Conservation (phyloP, 2,797 vertebrate genomes). For the Otus scops region DNA sequence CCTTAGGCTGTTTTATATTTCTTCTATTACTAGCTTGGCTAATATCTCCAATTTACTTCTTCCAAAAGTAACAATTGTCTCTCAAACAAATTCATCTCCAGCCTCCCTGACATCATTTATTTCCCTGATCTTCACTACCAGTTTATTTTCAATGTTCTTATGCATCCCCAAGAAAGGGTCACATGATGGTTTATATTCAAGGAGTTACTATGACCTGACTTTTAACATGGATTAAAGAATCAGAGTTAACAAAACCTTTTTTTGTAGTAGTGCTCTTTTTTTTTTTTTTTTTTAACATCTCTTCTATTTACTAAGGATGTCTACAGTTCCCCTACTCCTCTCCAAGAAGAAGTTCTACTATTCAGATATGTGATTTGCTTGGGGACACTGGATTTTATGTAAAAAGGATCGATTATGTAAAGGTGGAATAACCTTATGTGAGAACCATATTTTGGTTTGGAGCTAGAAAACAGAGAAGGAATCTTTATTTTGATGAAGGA, state of each 20-base stretch:
- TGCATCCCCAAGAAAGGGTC: neutral
- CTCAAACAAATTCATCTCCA: constrained; percentile 10
- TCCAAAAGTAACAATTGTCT: constrained; percentile 19
- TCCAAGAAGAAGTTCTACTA: neutral
- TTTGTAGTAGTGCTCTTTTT: neutral
- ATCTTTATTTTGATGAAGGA: neutral
- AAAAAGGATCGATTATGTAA: neutral
- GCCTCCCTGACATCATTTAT: neutral
- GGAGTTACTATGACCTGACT: neutral
- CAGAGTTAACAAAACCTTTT: neutral
- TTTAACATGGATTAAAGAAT: neutral
- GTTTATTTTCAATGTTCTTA: neutral
- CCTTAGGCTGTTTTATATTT: neutral
- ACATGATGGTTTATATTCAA: neutral
- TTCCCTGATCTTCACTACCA: neutral
- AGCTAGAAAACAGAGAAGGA: neutral
- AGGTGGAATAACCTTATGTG: neutral
- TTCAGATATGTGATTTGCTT: neutral
- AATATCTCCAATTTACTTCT: constrained; percentile 27
- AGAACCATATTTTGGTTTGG: neutral
- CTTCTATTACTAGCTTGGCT: constrained; percentile 1
- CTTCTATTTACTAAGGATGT: neutral
- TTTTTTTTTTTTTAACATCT: neutral
- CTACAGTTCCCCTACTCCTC: neutral
- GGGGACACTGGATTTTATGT: neutral